phyloP scores from a whole-genome alignment of 2,797 vertebrate species.

The Allochrocebus solatus region DNA sequence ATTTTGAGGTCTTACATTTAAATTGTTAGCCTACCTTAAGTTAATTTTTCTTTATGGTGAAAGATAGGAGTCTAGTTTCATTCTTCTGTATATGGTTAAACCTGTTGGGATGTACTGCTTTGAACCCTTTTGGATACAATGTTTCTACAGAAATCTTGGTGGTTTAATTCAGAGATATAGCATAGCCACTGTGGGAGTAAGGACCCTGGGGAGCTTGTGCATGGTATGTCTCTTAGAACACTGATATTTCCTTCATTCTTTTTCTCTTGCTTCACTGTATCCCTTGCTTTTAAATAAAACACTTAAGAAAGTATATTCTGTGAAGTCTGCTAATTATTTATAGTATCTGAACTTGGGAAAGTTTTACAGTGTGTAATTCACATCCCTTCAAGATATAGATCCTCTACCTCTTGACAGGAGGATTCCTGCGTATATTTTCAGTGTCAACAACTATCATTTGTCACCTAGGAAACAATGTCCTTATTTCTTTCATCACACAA shows the following conservation, averaged over 20 bases:
- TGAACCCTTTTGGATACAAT: neutral
- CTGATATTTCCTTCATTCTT: no score
- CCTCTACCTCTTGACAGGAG: neutral
- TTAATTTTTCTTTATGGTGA: no score
- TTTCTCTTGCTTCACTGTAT: neutral
- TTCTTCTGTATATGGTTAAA: no score
- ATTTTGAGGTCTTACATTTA: no score
- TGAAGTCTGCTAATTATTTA: neutral
- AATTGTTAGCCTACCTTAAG: no score
- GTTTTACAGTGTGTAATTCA: neutral
- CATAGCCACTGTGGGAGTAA: neutral
- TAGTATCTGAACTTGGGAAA: neutral
- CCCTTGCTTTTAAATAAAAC: neutral
- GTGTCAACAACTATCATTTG: neutral
- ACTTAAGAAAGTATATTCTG: neutral
- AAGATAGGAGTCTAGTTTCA: no score
- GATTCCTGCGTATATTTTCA: neutral
- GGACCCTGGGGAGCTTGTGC: fast-evolving
- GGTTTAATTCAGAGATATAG: neutral
- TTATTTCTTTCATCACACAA: neutral
- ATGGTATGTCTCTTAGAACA: neutral
- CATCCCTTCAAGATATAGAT: neutral
- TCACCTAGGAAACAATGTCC: neutral
- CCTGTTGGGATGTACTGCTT: neutral
- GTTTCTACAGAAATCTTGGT: no score